Evolutionary conservation across 2,888 invertebrate genomes (phyloP).

Genomic region (Lasioglossum malachurum): DNA sequence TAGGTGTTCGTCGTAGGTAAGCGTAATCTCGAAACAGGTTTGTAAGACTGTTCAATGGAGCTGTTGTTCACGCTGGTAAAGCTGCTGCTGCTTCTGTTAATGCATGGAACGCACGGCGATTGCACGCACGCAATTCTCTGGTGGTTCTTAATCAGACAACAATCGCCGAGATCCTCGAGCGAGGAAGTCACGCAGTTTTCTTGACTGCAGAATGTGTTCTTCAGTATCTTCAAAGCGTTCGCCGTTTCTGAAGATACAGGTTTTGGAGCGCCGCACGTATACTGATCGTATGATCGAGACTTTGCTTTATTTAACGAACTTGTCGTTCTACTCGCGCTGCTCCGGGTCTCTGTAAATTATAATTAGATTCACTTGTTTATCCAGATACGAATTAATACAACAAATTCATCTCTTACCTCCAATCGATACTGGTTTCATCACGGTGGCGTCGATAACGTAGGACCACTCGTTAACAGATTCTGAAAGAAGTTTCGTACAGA

Average conservation of each 20-base stretch:
- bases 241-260: conserved; percentile 35
- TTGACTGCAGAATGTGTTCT: conserved; percentile 67
- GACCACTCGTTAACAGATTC: conserved; percentile 67
- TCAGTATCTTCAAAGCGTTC: conserved; percentile 66
- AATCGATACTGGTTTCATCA: conserved; percentile 55
- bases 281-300: neutral
- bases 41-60: conserved; percentile 13
- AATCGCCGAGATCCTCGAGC: neutral
- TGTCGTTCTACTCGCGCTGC: conserved; percentile 22
- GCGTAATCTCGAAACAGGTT: conserved; percentile 23
- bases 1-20: neutral
- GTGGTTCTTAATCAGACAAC: neutral
- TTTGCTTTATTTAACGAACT: neutral
- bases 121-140: neutral
- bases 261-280: neutral
- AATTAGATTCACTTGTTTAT: neutral
- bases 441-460: conserved; percentile 46
- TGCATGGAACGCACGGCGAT: neutral
- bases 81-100: neutral
- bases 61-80: neutral
- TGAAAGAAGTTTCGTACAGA: conserved; percentile 21
- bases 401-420: conserved; percentile 42
- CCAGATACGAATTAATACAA: neutral
- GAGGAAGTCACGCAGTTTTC: conserved; percentile 44
- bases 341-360: conserved; percentile 36